These are phyloP conservation scores for Eilema griseolum DNA, from an alignment of 2,888 invertebrate species.

Conservation along the genomic window DNA sequence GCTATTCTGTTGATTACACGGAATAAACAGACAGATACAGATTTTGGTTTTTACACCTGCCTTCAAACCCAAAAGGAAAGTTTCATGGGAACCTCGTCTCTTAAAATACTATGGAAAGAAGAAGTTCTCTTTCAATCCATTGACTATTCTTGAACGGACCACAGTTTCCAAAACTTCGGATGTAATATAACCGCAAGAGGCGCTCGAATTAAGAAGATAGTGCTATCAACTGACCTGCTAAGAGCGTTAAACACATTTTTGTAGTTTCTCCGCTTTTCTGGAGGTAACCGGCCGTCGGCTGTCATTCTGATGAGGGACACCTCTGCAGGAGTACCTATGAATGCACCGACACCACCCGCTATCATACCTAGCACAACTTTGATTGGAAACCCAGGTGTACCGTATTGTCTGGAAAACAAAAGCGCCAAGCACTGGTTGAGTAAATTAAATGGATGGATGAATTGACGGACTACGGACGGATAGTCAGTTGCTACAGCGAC, in stretches of 20 bases:
- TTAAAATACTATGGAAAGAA: not conserved
- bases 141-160: too few relatives aligned
- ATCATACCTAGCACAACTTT: constrained; percentile 95
- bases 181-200: not conserved
- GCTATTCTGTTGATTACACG: too few relatives aligned
- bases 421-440: not conserved
- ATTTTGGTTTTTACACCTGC: not conserved
- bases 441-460: too few relatives aligned
- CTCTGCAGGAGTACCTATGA: constrained; percentile 99
- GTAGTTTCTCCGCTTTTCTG: constrained; percentile 96
- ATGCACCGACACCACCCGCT: constrained; percentile 95
- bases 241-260: constrained; percentile 97
- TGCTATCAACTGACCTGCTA: constrained; percentile 88
- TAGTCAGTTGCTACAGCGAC: too few relatives aligned
- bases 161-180: too few relatives aligned
- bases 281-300: constrained; percentile 97
- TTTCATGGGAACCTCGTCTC: not conserved
- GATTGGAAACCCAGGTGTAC: constrained; percentile 56
- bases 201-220: not conserved
- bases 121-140: not conserved
- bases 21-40: too few relatives aligned
- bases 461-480: too few relatives aligned
- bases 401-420: constrained; percentile 22
- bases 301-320: constrained; percentile 99
- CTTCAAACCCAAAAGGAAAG: not conserved